These are phyloP conservation scores for Hippocampus kuda DNA, from an alignment of 2,797 vertebrate species.

Conservation along the genomic window DNA sequence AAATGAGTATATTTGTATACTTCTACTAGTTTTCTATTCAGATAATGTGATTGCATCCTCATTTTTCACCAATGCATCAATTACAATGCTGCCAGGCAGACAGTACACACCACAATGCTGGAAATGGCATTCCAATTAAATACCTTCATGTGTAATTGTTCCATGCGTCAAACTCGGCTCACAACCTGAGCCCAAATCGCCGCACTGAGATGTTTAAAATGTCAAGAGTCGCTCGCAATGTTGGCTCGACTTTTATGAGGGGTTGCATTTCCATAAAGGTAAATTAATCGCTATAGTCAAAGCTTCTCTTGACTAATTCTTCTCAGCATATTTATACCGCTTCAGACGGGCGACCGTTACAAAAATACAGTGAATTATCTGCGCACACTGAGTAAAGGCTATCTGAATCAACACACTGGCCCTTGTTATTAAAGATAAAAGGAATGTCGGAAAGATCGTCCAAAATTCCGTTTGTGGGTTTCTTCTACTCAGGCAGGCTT, in stretches of 20 bases:
- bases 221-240: neutral
- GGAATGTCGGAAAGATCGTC: conserved; percentile 36
- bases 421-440: conserved; percentile 34
- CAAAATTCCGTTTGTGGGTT: conserved; percentile 31
- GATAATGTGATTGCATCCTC: no score
- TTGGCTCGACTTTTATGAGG: neutral
- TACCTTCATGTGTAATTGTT: no score
- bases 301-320: neutral
- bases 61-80: no score
- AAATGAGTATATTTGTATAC: no score
- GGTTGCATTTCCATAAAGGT: neutral
- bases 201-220: neutral
- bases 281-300: neutral
- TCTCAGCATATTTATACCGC: neutral
- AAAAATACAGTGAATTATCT: neutral
- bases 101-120: no score
- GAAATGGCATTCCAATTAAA: no score
- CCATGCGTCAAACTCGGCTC: no score
- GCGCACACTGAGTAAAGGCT: conserved; percentile 15
- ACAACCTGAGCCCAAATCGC: neutral
- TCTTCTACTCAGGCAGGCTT: conserved; percentile 22
- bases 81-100: no score
- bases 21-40: no score
- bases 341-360: neutral
- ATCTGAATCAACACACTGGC: conserved; percentile 19